Percentiles rank a stretch among this genome's conserved stretches.
Evolutionary conservation across 2,888 invertebrate genomes (phyloP).

Genomic region (Tethea ocularis): DNA sequence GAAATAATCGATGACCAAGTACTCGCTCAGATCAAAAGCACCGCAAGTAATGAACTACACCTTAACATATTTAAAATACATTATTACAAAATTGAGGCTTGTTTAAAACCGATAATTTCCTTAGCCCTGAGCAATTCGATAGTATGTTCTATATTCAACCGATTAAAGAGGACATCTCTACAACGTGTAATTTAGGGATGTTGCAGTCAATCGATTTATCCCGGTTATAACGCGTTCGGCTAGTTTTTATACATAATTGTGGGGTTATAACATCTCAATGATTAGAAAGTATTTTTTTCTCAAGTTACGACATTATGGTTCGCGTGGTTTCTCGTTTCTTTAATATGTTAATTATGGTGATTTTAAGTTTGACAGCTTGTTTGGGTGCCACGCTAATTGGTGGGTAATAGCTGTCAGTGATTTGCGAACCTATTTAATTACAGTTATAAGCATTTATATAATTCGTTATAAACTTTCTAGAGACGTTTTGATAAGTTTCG

Average conservation of each 20-base stretch:
- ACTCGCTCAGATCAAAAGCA: conserved; percentile 38
- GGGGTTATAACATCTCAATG: conserved; percentile 39
- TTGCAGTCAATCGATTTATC: conserved; percentile 2
- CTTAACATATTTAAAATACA: conserved; percentile 62
- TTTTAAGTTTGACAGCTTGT: conserved; percentile 18
- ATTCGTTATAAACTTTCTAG: not conserved
- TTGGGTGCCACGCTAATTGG: conserved; percentile 18
- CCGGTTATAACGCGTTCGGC: conserved; percentile 6
- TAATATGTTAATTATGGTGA: conserved; percentile 19
- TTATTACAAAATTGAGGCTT: conserved; percentile 59
- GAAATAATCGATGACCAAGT: not conserved
- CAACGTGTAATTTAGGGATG: not conserved
- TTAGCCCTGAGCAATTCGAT: conserved; percentile 33
- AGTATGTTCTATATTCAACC: conserved; percentile 9
- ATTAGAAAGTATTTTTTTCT: conserved; percentile 32
- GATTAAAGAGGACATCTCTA: not conserved
- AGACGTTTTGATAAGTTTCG: not conserved
- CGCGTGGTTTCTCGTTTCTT: conserved; percentile 8
- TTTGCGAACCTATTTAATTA: conserved; percentile 9
- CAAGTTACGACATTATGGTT: conserved; percentile 3
- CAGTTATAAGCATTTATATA: conserved; percentile 1
- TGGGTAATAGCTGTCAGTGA: conserved; percentile 17
- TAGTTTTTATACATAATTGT: conserved; percentile 46
- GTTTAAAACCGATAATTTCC: conserved; percentile 63
- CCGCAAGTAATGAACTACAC: conserved; percentile 49